Evolutionary conservation across 2,797 vertebrate genomes (phyloP).

Genomic region (Sebastes oblongus): DNA sequence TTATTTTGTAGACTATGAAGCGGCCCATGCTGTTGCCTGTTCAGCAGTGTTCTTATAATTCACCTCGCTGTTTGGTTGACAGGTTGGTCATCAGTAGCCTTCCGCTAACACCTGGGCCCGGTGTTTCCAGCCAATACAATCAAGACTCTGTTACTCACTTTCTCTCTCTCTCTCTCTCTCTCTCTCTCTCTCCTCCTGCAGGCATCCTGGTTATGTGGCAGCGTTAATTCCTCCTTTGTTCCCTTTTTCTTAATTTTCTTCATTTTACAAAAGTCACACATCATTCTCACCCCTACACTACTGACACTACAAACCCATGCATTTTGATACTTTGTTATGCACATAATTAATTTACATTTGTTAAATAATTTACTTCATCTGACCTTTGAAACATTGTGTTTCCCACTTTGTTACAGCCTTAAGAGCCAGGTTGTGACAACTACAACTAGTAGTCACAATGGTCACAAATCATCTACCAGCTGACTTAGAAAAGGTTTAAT

Average conservation of each 20-base stretch:
- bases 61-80: background rate
- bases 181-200: background rate
- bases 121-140: background rate
- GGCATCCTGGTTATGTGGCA: background rate
- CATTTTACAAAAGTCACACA: background rate
- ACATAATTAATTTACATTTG: background rate
- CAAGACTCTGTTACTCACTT: background rate
- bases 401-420: background rate
- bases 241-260: background rate
- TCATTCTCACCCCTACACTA: background rate
- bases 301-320: background rate
- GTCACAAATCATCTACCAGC: background rate
- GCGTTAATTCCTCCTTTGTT: background rate
- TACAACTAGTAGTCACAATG: background rate
- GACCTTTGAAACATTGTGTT: background rate
- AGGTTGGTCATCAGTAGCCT: background rate
- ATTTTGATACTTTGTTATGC: background rate
- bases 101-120: background rate
- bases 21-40: background rate
- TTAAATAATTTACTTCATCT: background rate
- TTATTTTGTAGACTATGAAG: background rate
- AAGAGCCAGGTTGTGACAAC: background rate
- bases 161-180: too few relatives aligned
- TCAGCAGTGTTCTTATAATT: background rate
- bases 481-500: too few relatives aligned